Conservation (phyloP, 2,113 vertebrate genomes). For the Lota lota region DNA sequence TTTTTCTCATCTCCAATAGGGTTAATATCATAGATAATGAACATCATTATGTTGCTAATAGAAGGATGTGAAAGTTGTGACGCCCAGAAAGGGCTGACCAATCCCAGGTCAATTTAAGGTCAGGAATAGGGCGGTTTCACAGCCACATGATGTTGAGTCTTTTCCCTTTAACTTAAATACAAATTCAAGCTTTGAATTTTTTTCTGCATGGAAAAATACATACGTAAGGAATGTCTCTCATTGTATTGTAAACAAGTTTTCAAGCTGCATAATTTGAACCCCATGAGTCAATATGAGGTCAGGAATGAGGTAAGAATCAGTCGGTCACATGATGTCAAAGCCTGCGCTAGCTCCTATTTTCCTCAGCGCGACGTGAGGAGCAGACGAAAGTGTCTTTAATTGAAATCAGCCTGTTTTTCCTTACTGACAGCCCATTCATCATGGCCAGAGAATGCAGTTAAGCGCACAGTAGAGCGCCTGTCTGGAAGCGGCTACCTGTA, state of each 20-base stretch:
- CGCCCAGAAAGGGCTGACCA: no score
- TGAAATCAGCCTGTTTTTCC: slow-evolving; percentile 83
- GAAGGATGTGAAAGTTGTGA: no score
- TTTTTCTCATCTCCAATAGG: no score
- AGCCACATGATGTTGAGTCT: no score
- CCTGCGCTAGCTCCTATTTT: slow-evolving; percentile 67
- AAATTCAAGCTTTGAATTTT: no score
- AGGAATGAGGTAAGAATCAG: slow-evolving; percentile 59
- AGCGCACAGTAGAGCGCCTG: slow-evolving; percentile 71
- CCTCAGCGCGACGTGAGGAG: slow-evolving; percentile 61
- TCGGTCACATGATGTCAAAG: slow-evolving; percentile 48
- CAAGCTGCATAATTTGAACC: slow-evolving; percentile 23
- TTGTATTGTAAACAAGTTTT: slow-evolving; percentile 9
- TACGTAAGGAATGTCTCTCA: background rate
- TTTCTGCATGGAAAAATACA: no score
- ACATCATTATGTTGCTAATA: no score
- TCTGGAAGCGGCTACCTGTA: slow-evolving; percentile 72
- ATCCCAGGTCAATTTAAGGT: no score
- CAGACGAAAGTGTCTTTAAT: slow-evolving; percentile 77
- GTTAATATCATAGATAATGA: no score
- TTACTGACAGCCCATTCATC: slow-evolving; percentile 86
- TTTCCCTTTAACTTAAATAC: no score
- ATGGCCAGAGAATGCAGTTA: slow-evolving; percentile 67
- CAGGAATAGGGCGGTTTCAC: no score
- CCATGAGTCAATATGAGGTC: slow-evolving; percentile 49